These are phyloP conservation scores for Dynastes grantii DNA, from an alignment of 2,888 invertebrate species.

Conservation along the genomic window DNA sequence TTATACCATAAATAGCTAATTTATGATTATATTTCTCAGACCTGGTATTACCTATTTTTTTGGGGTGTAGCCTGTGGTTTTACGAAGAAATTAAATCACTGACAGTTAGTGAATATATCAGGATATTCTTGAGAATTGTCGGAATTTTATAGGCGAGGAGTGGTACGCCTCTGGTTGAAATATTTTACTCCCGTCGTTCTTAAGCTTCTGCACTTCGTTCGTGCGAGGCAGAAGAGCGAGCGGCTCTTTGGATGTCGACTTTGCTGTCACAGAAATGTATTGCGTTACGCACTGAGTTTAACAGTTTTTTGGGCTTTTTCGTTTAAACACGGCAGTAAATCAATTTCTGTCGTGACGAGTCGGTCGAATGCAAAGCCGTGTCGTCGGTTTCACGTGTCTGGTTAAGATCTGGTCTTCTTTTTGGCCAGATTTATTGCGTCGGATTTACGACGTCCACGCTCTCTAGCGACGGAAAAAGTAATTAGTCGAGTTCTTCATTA, in stretches of 20 bases:
- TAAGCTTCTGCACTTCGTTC: slow-evolving; percentile 20
- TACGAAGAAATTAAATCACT: too few relatives aligned
- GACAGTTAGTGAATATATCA: too few relatives aligned
- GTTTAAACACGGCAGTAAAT: slow-evolving; percentile 39
- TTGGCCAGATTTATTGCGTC: slow-evolving; percentile 22
- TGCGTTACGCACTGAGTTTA: slow-evolving; percentile 39
- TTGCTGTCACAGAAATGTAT: slow-evolving; percentile 34
- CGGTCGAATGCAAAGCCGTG: slow-evolving; percentile 17
- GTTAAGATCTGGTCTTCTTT: slow-evolving; percentile 11
- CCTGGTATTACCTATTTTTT: too few relatives aligned
- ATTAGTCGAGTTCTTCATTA: slow-evolving; percentile 33
- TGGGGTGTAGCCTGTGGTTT: too few relatives aligned
- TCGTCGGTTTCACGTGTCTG: slow-evolving; percentile 30
- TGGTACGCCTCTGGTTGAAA: slow-evolving; percentile 19
- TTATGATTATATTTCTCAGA: too few relatives aligned
- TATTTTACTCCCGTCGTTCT: slow-evolving; percentile 8
- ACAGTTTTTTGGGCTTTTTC: slow-evolving; percentile 39
- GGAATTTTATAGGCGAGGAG: neutral
- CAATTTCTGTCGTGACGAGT: slow-evolving; percentile 34
- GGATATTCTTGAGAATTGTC: neutral
- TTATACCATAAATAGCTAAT: too few relatives aligned
- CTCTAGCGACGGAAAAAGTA: slow-evolving; percentile 32
- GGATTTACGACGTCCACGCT: slow-evolving; percentile 31
- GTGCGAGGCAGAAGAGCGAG: slow-evolving; percentile 11
- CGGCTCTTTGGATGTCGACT: slow-evolving; percentile 38